These are phyloP conservation scores for Drosophila anomalata DNA, from an alignment of 2,888 invertebrate genomes.

Conservation along the genomic window DNA sequence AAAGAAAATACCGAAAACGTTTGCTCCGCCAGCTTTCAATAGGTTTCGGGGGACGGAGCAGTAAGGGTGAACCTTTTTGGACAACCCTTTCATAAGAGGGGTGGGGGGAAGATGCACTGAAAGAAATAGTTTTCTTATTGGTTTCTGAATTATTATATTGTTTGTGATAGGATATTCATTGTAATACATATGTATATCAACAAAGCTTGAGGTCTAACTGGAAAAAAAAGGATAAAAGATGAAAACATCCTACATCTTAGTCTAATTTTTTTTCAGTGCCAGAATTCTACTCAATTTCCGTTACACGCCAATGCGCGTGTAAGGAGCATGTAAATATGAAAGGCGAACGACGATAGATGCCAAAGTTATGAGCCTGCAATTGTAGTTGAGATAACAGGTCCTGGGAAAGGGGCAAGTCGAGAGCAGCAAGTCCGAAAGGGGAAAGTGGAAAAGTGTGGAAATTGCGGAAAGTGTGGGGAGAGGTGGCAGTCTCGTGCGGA, in stretches of 20 bases:
- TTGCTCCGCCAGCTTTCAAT: slow-evolving; percentile 41
- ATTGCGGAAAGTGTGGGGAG: background rate
- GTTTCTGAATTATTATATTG: background rate
- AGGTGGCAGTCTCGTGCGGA: slow-evolving; percentile 3
- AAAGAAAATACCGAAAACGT: slow-evolving; percentile 41
- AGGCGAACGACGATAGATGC: slow-evolving; percentile 60
- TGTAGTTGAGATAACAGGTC: slow-evolving; percentile 32
- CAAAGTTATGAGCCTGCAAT: slow-evolving; percentile 71
- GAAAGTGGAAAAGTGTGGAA: slow-evolving; percentile 14
- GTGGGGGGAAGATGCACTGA: slow-evolving; percentile 20
- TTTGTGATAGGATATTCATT: background rate
- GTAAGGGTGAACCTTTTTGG: slow-evolving; percentile 12
- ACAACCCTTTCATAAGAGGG: slow-evolving; percentile 12
- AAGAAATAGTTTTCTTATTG: background rate
- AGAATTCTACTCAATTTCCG: slow-evolving; percentile 64
- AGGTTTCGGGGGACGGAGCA: slow-evolving; percentile 16
- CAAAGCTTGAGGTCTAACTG: too few species aligned
- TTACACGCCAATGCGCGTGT: slow-evolving; percentile 74
- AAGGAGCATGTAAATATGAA: slow-evolving; percentile 75
- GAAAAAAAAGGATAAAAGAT: too few species aligned
- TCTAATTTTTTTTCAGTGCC: background rate
- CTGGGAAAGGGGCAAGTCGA: background rate
- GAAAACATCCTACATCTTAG: too few species aligned
- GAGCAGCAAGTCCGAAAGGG: background rate
- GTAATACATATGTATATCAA: too few species aligned